phyloP scores from a whole-genome alignment of 2,797 vertebrate genomes.

The Buphagus erythrorhynchus region DNA sequence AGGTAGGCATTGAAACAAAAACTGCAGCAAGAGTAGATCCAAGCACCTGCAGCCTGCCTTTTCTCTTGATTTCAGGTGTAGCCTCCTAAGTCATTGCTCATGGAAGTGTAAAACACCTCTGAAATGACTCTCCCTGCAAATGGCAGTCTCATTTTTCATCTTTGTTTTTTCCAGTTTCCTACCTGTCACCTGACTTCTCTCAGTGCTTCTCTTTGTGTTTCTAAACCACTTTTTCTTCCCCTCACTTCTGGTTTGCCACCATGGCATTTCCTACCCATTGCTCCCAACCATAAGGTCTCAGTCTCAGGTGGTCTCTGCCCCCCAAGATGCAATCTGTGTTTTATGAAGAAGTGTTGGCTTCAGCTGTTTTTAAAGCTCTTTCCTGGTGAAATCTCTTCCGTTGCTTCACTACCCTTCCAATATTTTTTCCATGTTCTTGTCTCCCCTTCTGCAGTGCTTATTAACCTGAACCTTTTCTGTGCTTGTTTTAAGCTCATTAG shows the following conservation, averaged over 20 bases:
- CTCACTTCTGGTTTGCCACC: neutral
- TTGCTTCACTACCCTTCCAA: neutral
- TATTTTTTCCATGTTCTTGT: neutral
- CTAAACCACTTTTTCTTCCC: neutral
- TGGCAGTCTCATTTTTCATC: neutral
- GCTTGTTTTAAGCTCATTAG: neutral
- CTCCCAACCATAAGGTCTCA: neutral
- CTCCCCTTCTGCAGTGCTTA: neutral
- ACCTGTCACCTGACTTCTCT: neutral
- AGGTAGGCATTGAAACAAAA: neutral
- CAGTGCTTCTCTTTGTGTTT: neutral
- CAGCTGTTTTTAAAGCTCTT: neutral
- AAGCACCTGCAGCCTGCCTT: neutral
- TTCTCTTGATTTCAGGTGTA: neutral
- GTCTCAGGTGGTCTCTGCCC: neutral
- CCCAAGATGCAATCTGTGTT: neutral
- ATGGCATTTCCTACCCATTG: neutral
- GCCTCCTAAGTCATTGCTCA: rapidly evolving
- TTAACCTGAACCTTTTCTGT: neutral
- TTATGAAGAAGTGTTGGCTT: neutral
- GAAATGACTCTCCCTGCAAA: neutral
- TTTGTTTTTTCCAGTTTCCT: neutral
- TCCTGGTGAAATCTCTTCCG: neutral
- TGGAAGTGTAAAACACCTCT: neutral
- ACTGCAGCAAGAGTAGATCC: neutral